Base-by-base conservation (phyloP, 1,140 invertebrate genomes). In the Panagrolaimus sp. region DNA sequence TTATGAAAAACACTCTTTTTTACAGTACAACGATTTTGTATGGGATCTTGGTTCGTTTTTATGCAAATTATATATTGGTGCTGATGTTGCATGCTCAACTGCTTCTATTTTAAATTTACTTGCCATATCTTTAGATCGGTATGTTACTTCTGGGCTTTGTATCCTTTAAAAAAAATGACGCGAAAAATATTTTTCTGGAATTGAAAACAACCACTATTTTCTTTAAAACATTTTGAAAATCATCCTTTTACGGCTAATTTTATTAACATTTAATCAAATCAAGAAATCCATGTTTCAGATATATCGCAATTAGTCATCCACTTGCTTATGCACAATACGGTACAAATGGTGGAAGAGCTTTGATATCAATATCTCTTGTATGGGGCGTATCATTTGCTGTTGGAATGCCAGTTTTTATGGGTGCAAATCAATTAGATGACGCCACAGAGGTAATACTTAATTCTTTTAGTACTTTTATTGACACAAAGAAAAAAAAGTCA, bases 71-170 rank as follows among this genome's bases (percentile, higher is more conserved):
- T 98, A 96, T 88, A 96, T 98, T 81, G 93, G 93, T 9, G 92
- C 93, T 89, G 96, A 98, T 85, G 95, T 98, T 71, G 92, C 92
- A 70, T 96, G 92, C 84, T 96, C 93, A 79, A 98, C 96, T 42
- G 96, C 94, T 77, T 97, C 94, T 80, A 99, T 98, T 83, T 93
- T 98, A 86, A 98, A 89, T 87, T 88, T 99, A 77, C 92, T 97
- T 72, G 94, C 95, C 77, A 98, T 98, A 85, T 95, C 92, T 78
- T 92, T 97, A 84, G 94, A 98, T 88, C 92, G 95, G 93, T 97
- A 86, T 88, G 87, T 83, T 45, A 4, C 1, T n/a, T 20, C 16
- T 47, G 11, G n/a, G n/a, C n/a, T n/a, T n/a, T n/a, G n/a, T n/a
- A n/a, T n/a, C n/a, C n/a, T n/a, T n/a, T n/a, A n/a, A n/a, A n/a